Evolutionary conservation across 1,140 invertebrate genomes (phyloP).

Genomic region (Lasioglossum baleicum): DNA sequence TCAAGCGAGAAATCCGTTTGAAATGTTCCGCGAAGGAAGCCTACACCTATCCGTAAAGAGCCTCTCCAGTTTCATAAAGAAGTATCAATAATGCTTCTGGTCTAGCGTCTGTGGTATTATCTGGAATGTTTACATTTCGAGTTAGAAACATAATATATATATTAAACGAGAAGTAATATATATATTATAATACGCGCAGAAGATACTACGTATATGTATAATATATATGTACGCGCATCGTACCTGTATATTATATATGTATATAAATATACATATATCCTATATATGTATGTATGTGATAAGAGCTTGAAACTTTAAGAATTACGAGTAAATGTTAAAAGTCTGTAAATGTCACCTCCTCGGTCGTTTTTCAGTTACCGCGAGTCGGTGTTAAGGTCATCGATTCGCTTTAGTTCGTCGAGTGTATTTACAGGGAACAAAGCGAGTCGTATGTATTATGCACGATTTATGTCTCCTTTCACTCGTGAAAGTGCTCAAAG

Average conservation of each 20-base stretch:
- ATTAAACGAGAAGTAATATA: conserved; percentile 44
- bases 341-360: conserved; percentile 50
- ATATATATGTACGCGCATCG: no score
- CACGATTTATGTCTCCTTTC: conserved; percentile 54
- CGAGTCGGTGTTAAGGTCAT: conserved; percentile 18
- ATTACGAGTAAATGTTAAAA: conserved; percentile 46
- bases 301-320: conserved; percentile 35
- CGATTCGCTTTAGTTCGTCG: conserved; percentile 32
- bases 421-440: conserved; percentile 30
- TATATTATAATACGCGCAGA: conserved; percentile 40
- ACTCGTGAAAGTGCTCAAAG: conserved; percentile 25
- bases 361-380: conserved; percentile 27
- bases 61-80: conserved; percentile 23
- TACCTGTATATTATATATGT: not conserved
- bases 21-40: conserved; percentile 24
- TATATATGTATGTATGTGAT: conserved; percentile 13
- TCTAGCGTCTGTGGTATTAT: conserved; percentile 37
- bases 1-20: not conserved
- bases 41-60: conserved; percentile 16
- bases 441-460: conserved; percentile 28
- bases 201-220: conserved; percentile 18
- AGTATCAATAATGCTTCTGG: conserved; percentile 29
- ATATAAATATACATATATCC: no score
- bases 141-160: conserved; percentile 34
- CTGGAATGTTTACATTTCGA: conserved; percentile 42